Percentiles rank a stretch among this genome's conserved stretches.
phyloP scores from a whole-genome alignment of 2,888 invertebrate species.

The Diplolepis rosae region DNA sequence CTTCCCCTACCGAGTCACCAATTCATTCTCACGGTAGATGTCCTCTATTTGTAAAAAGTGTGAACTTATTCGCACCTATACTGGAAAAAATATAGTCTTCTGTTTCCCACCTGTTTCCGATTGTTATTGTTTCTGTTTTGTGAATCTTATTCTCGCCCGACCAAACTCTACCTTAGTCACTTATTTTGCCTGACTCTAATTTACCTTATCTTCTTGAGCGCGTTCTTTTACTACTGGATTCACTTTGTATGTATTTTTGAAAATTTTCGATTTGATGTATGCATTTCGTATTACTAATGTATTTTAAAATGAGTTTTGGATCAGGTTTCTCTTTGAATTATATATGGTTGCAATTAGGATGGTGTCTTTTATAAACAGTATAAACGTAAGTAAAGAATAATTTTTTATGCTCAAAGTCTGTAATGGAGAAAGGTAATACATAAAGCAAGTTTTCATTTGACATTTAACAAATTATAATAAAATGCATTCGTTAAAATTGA shows the following conservation, averaged over 20 bases:
- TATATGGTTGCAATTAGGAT: too few relatives aligned
- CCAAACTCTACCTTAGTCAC: slow-evolving; percentile 12
- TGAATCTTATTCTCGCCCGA: slow-evolving; percentile 25
- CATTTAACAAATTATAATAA: too few relatives aligned
- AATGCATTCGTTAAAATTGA: too few relatives aligned
- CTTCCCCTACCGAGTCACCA: too few relatives aligned
- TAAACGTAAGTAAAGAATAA: too few relatives aligned
- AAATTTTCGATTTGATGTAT: background rate
- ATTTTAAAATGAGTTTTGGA: too few relatives aligned
- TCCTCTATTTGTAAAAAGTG: slow-evolving; percentile 31
- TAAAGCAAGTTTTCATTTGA: too few relatives aligned
- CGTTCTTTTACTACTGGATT: slow-evolving; percentile 19
- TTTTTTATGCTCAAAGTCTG: too few relatives aligned
- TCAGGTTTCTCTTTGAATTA: too few relatives aligned
- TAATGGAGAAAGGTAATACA: too few relatives aligned
- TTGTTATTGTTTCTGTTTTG: slow-evolving; percentile 24
- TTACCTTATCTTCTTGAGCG: slow-evolving; percentile 26
- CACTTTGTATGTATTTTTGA: slow-evolving; percentile 30
- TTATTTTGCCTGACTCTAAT: slow-evolving; percentile 19
- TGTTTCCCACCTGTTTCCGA: too few relatives aligned
- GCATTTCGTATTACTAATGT: background rate
- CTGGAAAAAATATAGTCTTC: slow-evolving; percentile 26
- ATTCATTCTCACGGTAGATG: slow-evolving; percentile 28
- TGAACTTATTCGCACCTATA: slow-evolving; percentile 17
- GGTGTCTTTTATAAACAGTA: too few relatives aligned